Base-by-base conservation (phyloP, 2,888 invertebrate genomes). In the Euplagia quadripunctaria region DNA sequence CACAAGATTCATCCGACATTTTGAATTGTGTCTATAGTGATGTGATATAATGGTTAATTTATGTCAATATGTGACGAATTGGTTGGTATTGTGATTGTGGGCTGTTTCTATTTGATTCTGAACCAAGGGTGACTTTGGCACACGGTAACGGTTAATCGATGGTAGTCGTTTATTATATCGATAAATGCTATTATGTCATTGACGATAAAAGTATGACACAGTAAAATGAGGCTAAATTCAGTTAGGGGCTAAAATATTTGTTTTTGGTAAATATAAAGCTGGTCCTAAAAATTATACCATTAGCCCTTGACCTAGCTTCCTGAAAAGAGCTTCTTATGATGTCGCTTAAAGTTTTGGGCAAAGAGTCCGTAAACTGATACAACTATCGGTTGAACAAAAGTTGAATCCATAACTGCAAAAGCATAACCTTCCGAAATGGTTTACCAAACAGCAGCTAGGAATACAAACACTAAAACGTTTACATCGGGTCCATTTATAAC, bases 21-120 rank as follows among this genome's bases (percentile, higher is more conserved):
- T 82, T 80, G 76, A n/a, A 64, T 64, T 20, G 49, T 67, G 31
- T 66, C 85, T 79, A 82, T 82, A 76, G 82, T 67, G 72, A 85
- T 85, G 85, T 86, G 86, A 86, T 87, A 88, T 84, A 86, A 88
- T 87, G 80, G 85, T 86, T 87, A 88, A 88, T 89, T 89, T 87
- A 88, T 90, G 90, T 89, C 89, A 88, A 79, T 77, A 80, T 78
- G 76, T 90, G 87, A 89, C 90, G 84, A 88, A 90, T 90, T 79
- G 79, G 58, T 74, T 68, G 71, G 82, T 84, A 85, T 87, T 82
- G 77, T 80, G 68, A 69, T 74, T 83, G 87, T 84, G 86, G 89
- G 85, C 80, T 83, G 78, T 82, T 76, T 71, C 71, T 70, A 78
- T 79, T 81, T 81, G 76, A 78, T 80, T 71, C 80, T 78, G 79